These are phyloP conservation scores for Spisula subtruncata DNA, from an alignment of 2,888 invertebrate genomes.

Conservation along the genomic window DNA sequence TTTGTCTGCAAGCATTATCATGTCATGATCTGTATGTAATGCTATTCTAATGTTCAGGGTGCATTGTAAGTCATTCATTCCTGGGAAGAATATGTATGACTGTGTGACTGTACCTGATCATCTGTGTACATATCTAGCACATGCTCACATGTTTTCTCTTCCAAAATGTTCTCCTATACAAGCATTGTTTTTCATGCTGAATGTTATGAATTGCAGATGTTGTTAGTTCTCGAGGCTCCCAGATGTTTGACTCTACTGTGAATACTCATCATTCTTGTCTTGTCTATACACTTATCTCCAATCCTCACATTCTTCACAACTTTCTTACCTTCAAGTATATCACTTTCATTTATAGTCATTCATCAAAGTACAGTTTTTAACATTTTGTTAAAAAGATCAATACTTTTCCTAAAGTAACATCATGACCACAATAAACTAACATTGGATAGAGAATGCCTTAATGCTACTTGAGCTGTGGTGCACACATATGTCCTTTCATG, in stretches of 20 bases:
- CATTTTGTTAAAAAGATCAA: neutral
- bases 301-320: neutral
- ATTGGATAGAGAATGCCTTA: no score
- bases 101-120: neutral
- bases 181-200: neutral
- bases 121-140: neutral
- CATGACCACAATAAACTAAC: no score
- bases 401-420: no score
- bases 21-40: neutral
- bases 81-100: neutral
- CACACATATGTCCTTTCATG: neutral
- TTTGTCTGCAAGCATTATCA: neutral
- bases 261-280: neutral
- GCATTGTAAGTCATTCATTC: neutral
- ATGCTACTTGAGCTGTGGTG: no score
- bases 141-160: neutral
- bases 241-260: neutral
- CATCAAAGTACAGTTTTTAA: no score
- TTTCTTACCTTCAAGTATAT: neutral
- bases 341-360: neutral
- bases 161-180: neutral
- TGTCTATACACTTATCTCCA: neutral
- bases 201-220: conserved; percentile 15
- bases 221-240: neutral
- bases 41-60: neutral